phyloP scores from a whole-genome alignment of 2,797 vertebrate species.

The Etheostoma nigrum region DNA sequence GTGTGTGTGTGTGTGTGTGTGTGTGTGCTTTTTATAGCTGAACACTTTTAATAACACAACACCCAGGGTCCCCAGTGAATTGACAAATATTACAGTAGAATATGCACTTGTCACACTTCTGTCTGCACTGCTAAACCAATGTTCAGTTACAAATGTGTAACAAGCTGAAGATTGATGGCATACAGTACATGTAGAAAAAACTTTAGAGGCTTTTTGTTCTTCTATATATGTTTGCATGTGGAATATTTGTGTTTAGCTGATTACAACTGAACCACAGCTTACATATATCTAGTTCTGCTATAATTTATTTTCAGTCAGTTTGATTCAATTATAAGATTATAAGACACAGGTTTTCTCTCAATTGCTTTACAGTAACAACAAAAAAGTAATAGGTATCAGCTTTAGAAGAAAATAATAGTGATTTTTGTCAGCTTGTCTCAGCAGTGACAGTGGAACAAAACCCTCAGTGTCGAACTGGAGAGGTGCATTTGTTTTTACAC shows the following conservation, averaged over 20 bases:
- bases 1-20: not conserved
- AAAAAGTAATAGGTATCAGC: conserved; percentile 34
- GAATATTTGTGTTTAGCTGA: conserved; percentile 41
- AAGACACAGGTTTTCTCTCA: not conserved
- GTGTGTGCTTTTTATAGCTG: conserved; percentile 12
- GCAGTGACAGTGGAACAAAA: conserved; percentile 31
- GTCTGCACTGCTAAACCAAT: conserved; percentile 29
- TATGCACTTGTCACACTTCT: conserved; percentile 35
- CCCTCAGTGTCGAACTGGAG: conserved; percentile 14
- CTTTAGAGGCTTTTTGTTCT: not conserved
- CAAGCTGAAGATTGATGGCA: conserved; percentile 18
- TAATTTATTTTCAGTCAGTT: conserved; percentile 34
- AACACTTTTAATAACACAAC: conserved; percentile 33
- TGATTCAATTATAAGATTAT: conserved; percentile 27
- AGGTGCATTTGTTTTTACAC: conserved; percentile 5
- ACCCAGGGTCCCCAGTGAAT: conserved; percentile 32
- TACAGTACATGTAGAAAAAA: not conserved
- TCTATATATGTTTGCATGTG: conserved; percentile 24
- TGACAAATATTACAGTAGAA: conserved; percentile 27
- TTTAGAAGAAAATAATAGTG: conserved; percentile 28
- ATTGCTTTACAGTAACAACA: conserved; percentile 28
- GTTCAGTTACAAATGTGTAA: conserved; percentile 33
- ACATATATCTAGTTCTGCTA: conserved; percentile 5
- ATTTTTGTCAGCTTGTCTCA: conserved; percentile 23
- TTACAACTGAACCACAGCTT: conserved; percentile 16